Base-by-base conservation (phyloP, 2,888 invertebrate genomes). In the Agrotis ipsilon region DNA sequence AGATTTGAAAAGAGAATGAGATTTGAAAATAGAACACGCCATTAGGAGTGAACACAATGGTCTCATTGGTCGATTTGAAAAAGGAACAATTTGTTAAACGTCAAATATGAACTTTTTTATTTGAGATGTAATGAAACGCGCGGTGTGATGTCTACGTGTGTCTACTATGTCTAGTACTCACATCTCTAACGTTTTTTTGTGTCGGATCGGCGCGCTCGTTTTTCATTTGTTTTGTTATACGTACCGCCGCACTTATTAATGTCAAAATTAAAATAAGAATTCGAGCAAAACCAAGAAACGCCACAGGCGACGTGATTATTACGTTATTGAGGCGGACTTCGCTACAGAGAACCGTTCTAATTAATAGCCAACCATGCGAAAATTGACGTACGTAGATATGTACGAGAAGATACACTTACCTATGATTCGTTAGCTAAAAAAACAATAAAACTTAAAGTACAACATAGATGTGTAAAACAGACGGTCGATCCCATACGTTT, bases 11-110 rank as follows among this genome's bases (percentile, higher is more conserved):
- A 95, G 96, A 96, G 96, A 96, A 95, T 95, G 94, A 95, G 94
- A 95, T 96, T 96, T 94, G 93, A 94, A 96, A 96, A 96, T 95
- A 94, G 96, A 96, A 94, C 95, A 93, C 93, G 94, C 96, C 95
- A 95, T 96, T 96, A 96, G 94, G 93, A 95, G 88, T 90, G 94
- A 94, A 94, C 93, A 96, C 96, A 96, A 96, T 95, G 89, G 95
- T 94, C 94, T 94, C 96, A 96, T 96, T 96, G 96, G 96, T 95
- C 92, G 95, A 96, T 96, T 95, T 96, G 93, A 96, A 96, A 96
- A 96, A 95, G 95, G 95, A 96, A 96, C 96, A 95, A 96, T 96
- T 96, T 96, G 96, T 96, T 96, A 96, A 95, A 96, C 96, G 96
- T 96, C 96, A 96, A 95, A 96, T 95, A 95, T 95, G 94, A 95